phyloP scores from a whole-genome alignment of 2,113 vertebrate species.

The Archocentrus centrarchus region DNA sequence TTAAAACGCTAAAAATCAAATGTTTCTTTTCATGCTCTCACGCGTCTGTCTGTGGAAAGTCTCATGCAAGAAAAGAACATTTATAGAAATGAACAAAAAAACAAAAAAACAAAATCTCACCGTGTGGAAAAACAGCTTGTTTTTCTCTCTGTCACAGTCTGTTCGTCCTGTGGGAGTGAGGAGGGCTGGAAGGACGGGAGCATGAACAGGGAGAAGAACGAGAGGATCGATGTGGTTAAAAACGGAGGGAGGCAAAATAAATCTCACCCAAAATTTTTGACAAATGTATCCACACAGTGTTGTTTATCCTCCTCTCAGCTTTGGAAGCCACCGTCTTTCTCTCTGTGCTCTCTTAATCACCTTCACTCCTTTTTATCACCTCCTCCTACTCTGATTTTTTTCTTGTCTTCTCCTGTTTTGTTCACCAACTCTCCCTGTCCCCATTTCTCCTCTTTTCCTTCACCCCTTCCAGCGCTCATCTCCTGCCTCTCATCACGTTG shows the following conservation, averaged over 20 bases:
- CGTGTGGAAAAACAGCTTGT: not conserved
- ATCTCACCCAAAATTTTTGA: not conserved
- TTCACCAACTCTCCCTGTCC: not conserved
- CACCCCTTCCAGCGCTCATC: not conserved
- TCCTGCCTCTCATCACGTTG: not conserved
- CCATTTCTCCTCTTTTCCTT: not conserved
- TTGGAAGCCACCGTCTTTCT: not conserved
- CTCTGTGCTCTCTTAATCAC: not conserved
- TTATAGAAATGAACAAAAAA: not conserved
- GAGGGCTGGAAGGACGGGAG: not conserved
- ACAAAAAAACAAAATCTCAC: no score
- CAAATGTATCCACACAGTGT: not conserved
- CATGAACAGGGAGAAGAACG: rapidly evolving
- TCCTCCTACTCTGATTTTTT: not conserved
- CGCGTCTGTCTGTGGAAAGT: not conserved
- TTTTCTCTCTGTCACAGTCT: not conserved
- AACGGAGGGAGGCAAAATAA: not conserved
- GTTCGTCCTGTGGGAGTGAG: not conserved
- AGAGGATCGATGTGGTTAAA: not conserved
- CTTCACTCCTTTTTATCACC: not conserved
- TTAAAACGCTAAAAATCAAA: not conserved
- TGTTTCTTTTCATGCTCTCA: not conserved
- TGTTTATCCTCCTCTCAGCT: not conserved
- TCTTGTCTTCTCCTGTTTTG: not conserved
- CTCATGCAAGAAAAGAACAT: not conserved